Evolutionary conservation across 2,113 vertebrate species (phyloP).

Genomic region (Felis catus): F.catus_Fca126_mat1.0 CM031425.1:405001-405500

Average conservation of each 20-base stretch:
- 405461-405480: constrained; percentile 96
- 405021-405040: constrained; percentile 70
- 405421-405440: constrained; percentile 98
- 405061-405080: constrained; percentile 82
- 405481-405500: constrained; percentile 95
- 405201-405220: constrained; percentile 86
- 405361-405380: constrained; percentile 99
- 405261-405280: constrained; percentile 93
- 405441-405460: constrained; percentile 94
- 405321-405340: constrained; percentile 99
- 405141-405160: constrained; percentile 83
- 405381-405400: constrained; percentile 99
- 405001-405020: constrained; percentile 76
- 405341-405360: constrained; percentile 99
- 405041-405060: constrained; percentile 74
- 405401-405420: constrained; percentile 90
- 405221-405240: constrained; percentile 89
- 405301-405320: constrained; percentile 82
- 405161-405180: constrained; percentile 87
- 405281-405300: constrained; percentile 96
- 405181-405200: constrained; percentile 85
- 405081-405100: constrained; percentile 84
- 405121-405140: constrained; percentile 83
- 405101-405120: constrained; percentile 84
- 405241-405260: constrained; percentile 91